Base-by-base conservation (phyloP, 2,113 vertebrate genomes). In the Mustelus asterias region DNA sequence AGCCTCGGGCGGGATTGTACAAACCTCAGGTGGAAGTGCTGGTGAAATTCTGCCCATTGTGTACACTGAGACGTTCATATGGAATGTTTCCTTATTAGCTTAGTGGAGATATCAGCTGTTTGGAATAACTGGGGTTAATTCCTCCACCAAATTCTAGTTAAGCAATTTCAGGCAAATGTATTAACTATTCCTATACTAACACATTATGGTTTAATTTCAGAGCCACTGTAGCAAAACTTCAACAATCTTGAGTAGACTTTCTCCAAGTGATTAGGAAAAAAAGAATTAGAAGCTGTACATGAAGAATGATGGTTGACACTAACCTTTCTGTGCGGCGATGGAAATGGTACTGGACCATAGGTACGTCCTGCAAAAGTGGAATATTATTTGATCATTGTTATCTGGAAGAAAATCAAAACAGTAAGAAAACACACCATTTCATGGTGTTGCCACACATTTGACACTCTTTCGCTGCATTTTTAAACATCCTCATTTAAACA, bases 311-410 rank as follows among this genome's bases (percentile, higher is more conserved):
- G 96, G 93, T 76, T 96, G 90, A 76, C 0, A 96, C 97, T 96
- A 98, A 99, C 99, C 99, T 99, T 96, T 99, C 99, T 96, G 99
- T 99, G 97, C 98, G 98, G 94, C 98, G 98, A 96, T 99, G 98
- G 97, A 99, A 99, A 97, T 99, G 98, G 97, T 99, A 99, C 95
- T 99, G 99, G 9, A 99, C 99, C 98, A 99, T 98, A 0, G 98
- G 99, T 96, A 99, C 98, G 97, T 99, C 99, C 99, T 99, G 94
- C 41, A 95, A 95, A 95, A 95, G 41, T 72, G 24, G 94, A 95
- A 95, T 54, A 72, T 54, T 54, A 95, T 54, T 48, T 95, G 41
- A 95, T 95, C 44, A 60, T 54, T 95, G 63, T 93, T 93, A 14
- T 48, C 78, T 78, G 37, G 95, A 83, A n/a, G 29, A 83, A 95